phyloP scores from a whole-genome alignment of 2,797 vertebrate species.

The Chloroceryle amazona region DNA sequence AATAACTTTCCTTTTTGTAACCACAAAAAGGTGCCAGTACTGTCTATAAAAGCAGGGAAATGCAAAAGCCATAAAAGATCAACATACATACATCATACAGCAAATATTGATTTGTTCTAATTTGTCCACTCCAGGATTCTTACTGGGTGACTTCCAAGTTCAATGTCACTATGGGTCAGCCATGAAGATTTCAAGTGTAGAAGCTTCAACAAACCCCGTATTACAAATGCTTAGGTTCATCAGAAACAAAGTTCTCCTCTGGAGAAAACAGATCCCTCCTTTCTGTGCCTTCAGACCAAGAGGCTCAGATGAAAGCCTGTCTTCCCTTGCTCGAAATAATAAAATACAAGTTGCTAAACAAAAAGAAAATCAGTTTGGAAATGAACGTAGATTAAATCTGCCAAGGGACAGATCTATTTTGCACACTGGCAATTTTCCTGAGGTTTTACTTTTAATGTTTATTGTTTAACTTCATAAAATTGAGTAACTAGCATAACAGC shows the following conservation, averaged over 20 bases:
- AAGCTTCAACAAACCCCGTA: not conserved
- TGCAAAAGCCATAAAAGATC: not conserved
- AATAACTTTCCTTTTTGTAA: not conserved
- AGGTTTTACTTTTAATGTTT: constrained; percentile 70
- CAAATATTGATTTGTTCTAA: not conserved
- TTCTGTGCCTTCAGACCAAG: not conserved
- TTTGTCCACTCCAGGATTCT: not conserved
- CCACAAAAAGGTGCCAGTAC: not conserved
- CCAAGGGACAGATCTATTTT: constrained; percentile 40
- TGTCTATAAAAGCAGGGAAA: not conserved
- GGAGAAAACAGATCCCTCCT: not conserved
- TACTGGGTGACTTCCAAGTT: not conserved
- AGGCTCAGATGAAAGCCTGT: not conserved
- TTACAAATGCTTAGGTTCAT: not conserved
- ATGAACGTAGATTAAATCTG: constrained; percentile 36
- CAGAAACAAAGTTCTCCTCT: not conserved
- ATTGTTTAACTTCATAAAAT: constrained; percentile 71
- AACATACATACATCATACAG: not conserved
- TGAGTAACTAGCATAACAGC: constrained; percentile 38
- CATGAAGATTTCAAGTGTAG: not conserved
- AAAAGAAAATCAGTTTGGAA: constrained; percentile 37
- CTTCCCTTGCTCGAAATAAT: not conserved
- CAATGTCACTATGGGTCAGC: not conserved
- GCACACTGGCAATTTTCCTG: constrained; percentile 23
- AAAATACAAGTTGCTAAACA: not conserved